phyloP scores from a whole-genome alignment of 2,113 vertebrate species.

The Albula goreensis region DNA sequence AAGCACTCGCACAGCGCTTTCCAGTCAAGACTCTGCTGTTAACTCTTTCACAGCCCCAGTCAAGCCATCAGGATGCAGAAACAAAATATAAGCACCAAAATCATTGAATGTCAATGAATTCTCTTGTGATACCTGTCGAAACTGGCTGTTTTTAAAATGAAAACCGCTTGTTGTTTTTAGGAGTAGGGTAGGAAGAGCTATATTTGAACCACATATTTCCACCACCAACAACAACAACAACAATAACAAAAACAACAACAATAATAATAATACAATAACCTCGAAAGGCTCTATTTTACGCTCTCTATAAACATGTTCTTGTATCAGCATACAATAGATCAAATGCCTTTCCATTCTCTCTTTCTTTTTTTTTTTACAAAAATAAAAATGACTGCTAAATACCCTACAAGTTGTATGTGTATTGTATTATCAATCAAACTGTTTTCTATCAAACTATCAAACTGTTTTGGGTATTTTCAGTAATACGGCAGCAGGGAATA shows the following conservation, averaged over 20 bases:
- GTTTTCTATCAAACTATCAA: too few species aligned
- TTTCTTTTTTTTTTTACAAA: neutral
- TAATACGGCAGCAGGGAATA: neutral
- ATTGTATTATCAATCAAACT: too few species aligned
- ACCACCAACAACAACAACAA: neutral
- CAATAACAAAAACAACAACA: too few species aligned
- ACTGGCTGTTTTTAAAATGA: neutral
- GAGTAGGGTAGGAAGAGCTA: neutral
- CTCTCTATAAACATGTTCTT: neutral
- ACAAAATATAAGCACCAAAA: neutral
- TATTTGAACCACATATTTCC: neutral
- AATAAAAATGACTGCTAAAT: neutral
- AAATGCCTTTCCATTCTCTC: neutral
- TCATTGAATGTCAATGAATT: neutral
- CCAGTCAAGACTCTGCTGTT: constrained; percentile 55
- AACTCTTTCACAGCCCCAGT: constrained; percentile 55
- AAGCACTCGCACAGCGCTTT: constrained; percentile 45
- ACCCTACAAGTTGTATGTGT: too few species aligned
- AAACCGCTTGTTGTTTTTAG: neutral
- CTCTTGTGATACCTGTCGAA: neutral
- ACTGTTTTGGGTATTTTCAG: too few species aligned
- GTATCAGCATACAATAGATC: neutral
- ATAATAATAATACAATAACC: neutral
- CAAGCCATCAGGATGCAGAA: neutral
- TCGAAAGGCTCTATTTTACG: neutral